Base-by-base conservation (phyloP, 2,113 vertebrate genomes). In the Nyctibius bracteatus region DNA sequence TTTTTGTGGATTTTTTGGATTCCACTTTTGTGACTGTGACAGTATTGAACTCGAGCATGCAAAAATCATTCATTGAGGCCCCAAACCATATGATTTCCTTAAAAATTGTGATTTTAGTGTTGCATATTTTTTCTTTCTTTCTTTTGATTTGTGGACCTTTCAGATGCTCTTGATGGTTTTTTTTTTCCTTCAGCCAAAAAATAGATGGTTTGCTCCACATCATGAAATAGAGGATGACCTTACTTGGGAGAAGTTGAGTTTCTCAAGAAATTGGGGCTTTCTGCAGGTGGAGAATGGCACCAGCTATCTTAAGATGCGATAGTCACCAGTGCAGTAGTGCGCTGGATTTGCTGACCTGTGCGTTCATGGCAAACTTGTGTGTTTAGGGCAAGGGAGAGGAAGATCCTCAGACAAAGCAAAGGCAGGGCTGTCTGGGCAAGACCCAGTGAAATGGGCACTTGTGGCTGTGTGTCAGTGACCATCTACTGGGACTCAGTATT, bases 351-450 rank as follows among this genome's bases (percentile, higher is more conserved):
- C 82, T 90, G 70, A 67, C 54, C 62, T 63, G 44, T 28, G 35
- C 4, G 0, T 79, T 83, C 22, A 8, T 44, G 82, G 62, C 1
- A 2, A 82, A 31, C 44, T 55, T 28, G 27, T 0, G 3, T 61
- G 61, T 77, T 94, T 65, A 66, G 57, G 71, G 92, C 31, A 33
- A 84, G 63, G 1, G 0, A 61, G 88, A 92, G 94, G 90, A 94
- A 90, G 86, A 75, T 93, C 52, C 54, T 80, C 62, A 93, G 85
- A 90, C 79, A 81, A 72, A 92, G 74, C 39, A 85, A 65, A 86
- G 59, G 57, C 65, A 68, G 71, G 41, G 63, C 62, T 77, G 71
- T 86, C 79, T 57, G 54, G 41, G 66, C 79, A 72, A 27, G 70
- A 41, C 27, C 58, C 58, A 16, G n/a, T 61, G 55, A 66, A 47